Base-by-base conservation (phyloP, 1,140 invertebrate genomes). In the Onthophagus taurus region DNA sequence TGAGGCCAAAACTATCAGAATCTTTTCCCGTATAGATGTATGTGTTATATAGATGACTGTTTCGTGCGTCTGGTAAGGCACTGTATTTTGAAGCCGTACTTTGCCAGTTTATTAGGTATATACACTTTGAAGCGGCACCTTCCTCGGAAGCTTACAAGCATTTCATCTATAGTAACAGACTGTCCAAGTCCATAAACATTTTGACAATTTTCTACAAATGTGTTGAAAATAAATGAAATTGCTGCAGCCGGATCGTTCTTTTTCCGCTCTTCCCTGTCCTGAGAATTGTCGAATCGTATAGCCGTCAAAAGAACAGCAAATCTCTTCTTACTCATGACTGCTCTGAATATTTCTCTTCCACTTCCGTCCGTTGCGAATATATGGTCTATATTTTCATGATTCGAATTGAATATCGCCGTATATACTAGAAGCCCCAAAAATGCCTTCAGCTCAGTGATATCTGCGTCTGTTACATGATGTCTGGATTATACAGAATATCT, bases 11-110 rank as follows among this genome's bases (percentile, higher is more conserved):
- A 49, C 35, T 37, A 47, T 58, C 54, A 31, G 50, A 58, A 23
- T 47, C 44, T 58, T 64, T 66, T 24, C 61, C 62, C 7, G 48
- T 31, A 44, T 66, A 65, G 17, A 61, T 53, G 35, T 58, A 54
- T 5, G 50, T 55, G 53, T 60, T 57, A 8, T 56, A 34, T 34
- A n/a, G n/a, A 16, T 34, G 16, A 34, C 16, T 8, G 11, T 8
- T n/a, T 11, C 14, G 11, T 13, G 14, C 31, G 16, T 34, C 31
- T 13, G 16, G 8, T 8, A 29, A 29, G 48, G 26, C 26, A n/a
- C 16, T 8, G 11, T 11, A 37, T 43, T 60, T 71, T 71, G 18
- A 72, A 51, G 1, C 69, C 70, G 51, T 70, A 73, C 36, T 48
- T 51, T 16, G 4, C 19, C 7, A 37, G 36, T 34, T 51, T 51